Conservation (phyloP, 92 coral and sea anemone species). For the Epizoanthus stellaris region DNA sequence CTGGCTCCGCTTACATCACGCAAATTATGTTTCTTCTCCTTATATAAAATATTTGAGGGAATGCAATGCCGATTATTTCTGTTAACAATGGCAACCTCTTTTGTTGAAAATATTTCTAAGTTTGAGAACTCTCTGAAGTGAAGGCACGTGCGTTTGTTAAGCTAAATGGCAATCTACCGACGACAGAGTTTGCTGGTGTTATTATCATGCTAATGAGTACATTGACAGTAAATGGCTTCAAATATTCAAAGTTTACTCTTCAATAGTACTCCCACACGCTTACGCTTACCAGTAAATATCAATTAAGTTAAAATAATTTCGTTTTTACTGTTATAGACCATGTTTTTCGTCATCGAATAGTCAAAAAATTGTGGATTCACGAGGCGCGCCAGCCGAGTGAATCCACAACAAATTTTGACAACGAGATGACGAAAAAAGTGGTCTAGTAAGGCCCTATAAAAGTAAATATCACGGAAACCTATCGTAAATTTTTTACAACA, state of each 20-base stretch:
- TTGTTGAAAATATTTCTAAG: neutral
- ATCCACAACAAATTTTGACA: neutral
- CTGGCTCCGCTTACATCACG: no score
- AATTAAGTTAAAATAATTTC: neutral
- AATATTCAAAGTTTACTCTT: conserved; percentile 14
- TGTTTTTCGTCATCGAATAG: neutral
- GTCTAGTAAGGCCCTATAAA: no score
- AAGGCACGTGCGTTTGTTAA: neutral
- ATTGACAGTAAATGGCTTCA: conserved; percentile 16
- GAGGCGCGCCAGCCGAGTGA: neutral
- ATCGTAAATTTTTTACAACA: no score
- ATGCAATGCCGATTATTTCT: neutral
- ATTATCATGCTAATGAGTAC: conserved; percentile 15
- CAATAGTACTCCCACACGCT: conserved; percentile 29
- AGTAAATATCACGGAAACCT: no score
- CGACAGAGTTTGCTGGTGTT: neutral
- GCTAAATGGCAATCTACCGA: conserved; percentile 2
- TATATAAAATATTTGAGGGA: neutral
- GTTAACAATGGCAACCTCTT: neutral
- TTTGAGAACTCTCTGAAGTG: neutral
- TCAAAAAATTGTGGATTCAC: neutral
- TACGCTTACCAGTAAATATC: neutral
- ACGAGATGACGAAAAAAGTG: no score
- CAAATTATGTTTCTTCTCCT: neutral
- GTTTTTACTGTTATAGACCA: neutral